Evolutionary conservation across 2,888 invertebrate genomes (phyloP).

Genomic region (Rambutsinella grinnellia): DNA sequence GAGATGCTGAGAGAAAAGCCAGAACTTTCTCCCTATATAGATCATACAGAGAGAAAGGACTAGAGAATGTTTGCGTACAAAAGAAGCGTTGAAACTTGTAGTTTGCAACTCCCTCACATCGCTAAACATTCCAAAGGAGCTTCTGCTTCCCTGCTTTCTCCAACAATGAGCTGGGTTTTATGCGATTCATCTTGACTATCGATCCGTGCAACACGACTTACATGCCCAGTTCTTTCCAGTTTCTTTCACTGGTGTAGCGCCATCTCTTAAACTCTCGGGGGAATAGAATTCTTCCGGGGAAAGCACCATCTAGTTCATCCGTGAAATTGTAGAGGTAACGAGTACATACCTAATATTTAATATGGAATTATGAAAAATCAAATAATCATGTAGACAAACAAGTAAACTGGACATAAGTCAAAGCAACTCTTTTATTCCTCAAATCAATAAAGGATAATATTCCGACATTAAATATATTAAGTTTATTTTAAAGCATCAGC

Average conservation of each 20-base stretch:
- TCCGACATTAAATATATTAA: conserved; percentile 32
- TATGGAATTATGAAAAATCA: neutral
- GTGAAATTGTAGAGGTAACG: too few species aligned
- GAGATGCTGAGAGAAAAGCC: too few species aligned
- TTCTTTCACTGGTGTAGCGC: too few species aligned
- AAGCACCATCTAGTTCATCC: neutral
- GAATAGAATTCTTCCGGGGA: conserved; percentile 31
- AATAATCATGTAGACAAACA: conserved; percentile 34
- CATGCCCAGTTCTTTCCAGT: conserved; percentile 23
- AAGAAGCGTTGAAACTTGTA: too few species aligned
- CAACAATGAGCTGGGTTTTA: conserved; percentile 23
- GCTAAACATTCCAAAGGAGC: conserved; percentile 14
- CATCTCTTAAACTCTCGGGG: conserved; percentile 33
- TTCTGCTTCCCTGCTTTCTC: too few species aligned
- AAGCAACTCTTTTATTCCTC: conserved; percentile 53
- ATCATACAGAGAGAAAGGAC: too few species aligned
- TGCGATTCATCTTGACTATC: conserved; percentile 51
- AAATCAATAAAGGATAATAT: conserved; percentile 38
- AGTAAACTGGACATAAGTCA: conserved; percentile 43
- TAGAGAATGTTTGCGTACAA: too few species aligned
- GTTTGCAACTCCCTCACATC: too few species aligned
- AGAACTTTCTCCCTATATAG: too few species aligned
- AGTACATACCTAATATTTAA: too few species aligned
- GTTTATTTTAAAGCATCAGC: conserved; percentile 29
- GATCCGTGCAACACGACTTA: conserved; percentile 16